Conservation (phyloP, 2,113 vertebrate species). For the Rhynchopsitta pachyrhyncha region DNA sequence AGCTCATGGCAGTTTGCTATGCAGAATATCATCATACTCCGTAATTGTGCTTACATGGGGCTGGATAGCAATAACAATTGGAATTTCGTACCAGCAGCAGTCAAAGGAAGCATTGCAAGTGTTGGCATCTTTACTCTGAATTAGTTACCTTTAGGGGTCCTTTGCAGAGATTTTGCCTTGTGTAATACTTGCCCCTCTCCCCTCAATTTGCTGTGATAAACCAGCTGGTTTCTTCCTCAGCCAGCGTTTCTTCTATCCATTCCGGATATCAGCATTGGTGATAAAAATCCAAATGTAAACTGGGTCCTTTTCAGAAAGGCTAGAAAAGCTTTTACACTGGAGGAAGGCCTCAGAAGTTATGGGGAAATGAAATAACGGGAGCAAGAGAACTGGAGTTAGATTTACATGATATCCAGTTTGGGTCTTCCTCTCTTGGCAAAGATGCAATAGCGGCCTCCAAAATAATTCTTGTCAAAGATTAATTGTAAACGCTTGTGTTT, state of each 20-base stretch:
- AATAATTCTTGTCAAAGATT: background rate
- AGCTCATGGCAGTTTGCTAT: background rate
- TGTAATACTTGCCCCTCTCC: background rate
- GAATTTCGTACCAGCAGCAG: slow-evolving; percentile 1
- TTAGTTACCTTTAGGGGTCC: background rate
- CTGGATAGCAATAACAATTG: background rate
- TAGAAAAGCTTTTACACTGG: background rate
- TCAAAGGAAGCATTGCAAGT: background rate
- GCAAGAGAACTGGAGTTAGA: background rate
- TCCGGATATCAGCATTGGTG: background rate
- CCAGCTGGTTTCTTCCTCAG: background rate
- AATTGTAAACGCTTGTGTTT: background rate
- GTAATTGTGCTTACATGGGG: background rate
- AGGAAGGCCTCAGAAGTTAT: background rate
- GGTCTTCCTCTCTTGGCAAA: background rate
- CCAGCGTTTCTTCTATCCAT: background rate
- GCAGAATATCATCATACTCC: background rate
- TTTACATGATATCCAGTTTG: background rate
- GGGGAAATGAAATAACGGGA: background rate
- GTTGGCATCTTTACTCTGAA: background rate
- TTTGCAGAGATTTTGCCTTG: background rate
- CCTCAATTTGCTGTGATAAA: background rate
- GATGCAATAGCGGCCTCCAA: fast-evolving
- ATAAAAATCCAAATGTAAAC: background rate
- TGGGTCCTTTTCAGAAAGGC: background rate